Percentiles rank a stretch among this genome's conserved stretches.
Conservation (phyloP, 2,888 invertebrate genomes). For the Calameuta filiformis region DNA sequence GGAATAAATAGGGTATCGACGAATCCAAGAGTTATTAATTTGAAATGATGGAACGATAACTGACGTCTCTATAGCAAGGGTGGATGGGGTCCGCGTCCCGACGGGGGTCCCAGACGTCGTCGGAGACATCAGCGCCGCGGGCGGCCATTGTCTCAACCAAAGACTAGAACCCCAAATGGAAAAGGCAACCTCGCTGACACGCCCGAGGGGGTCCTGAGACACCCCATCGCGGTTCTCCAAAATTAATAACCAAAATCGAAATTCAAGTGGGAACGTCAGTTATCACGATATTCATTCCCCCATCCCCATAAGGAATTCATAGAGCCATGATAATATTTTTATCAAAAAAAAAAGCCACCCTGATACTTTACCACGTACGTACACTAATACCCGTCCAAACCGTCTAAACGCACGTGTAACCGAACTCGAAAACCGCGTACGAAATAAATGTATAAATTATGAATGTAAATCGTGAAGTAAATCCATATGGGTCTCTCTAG, state of each 20-base stretch:
- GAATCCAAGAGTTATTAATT: slow-evolving; percentile 22
- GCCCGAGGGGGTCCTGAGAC: slow-evolving; percentile 51
- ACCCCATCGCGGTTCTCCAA: slow-evolving; percentile 47
- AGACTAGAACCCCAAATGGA: slow-evolving; percentile 33
- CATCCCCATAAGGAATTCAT: background rate
- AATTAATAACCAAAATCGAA: slow-evolving; percentile 54
- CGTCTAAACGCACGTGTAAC: background rate
- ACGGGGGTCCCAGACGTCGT: slow-evolving; percentile 63
- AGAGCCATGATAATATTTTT: background rate
- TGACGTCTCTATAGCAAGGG: slow-evolving; percentile 60
- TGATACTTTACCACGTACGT: too few relatives aligned
- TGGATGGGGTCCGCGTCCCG: slow-evolving; percentile 49
- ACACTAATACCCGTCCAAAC: too few relatives aligned
- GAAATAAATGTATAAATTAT: slow-evolving; percentile 41
- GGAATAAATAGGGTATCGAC: background rate
- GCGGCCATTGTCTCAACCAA: slow-evolving; percentile 60
- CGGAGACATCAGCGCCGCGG: slow-evolving; percentile 61
- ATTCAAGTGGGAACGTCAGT: background rate
- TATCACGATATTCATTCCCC: background rate
- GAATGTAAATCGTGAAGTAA: slow-evolving; percentile 34
- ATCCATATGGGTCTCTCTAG: background rate
- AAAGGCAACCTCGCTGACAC: slow-evolving; percentile 44
- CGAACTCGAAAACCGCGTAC: background rate
- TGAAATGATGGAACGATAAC: slow-evolving; percentile 56
- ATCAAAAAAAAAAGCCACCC: background rate